These are phyloP conservation scores for Scalopus aquaticus DNA, from an alignment of 2,113 vertebrate species.

Conservation along the genomic window DNA sequence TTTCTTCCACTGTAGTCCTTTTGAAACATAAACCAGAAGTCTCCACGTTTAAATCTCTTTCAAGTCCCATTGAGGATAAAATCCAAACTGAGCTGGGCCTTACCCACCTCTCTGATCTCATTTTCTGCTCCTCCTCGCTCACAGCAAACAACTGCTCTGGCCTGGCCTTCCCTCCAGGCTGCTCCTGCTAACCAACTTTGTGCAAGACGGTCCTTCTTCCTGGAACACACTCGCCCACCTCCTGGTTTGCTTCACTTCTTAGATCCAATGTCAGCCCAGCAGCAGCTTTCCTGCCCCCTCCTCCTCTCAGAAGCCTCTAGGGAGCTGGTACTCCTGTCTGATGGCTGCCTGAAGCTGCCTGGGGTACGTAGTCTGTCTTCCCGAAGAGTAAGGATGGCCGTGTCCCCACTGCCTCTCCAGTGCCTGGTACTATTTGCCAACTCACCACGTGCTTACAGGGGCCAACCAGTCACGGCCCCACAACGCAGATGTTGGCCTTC, in stretches of 20 bases:
- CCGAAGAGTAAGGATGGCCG: background rate
- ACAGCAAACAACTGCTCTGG: background rate
- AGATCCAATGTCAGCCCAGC: background rate
- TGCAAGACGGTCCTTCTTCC: rapidly evolving
- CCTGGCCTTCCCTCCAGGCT: background rate
- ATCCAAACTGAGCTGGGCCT: background rate
- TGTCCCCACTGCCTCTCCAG: background rate
- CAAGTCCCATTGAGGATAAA: background rate
- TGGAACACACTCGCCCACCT: background rate
- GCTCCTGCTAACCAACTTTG: background rate
- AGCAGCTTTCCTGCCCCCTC: background rate
- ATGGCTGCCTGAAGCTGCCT: background rate
- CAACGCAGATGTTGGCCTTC: background rate
- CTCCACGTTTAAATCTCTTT: background rate
- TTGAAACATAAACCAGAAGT: background rate
- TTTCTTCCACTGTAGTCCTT: background rate
- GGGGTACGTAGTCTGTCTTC: background rate
- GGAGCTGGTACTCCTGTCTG: background rate
- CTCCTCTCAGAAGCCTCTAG: background rate
- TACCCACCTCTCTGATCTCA: background rate
- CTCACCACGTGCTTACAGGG: rapidly evolving
- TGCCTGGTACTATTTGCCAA: background rate
- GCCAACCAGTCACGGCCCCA: background rate
- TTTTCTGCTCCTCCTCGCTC: background rate
- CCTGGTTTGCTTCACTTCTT: background rate